These are phyloP conservation scores for Bovichtus variegatus DNA, from an alignment of 2,797 vertebrate species.

Conservation along the genomic window DNA sequence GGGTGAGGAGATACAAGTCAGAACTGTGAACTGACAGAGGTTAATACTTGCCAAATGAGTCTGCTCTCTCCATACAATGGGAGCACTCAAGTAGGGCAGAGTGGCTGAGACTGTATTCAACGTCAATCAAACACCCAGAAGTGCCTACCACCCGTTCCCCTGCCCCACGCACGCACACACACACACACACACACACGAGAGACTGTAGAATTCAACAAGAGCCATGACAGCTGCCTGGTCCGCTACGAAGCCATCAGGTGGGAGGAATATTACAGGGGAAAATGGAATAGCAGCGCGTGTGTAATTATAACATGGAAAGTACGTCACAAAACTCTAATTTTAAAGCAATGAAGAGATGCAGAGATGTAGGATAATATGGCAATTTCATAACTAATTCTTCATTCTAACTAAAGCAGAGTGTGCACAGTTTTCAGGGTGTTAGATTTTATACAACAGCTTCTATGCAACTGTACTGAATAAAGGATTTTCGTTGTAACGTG, in stretches of 20 bases:
- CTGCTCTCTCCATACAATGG: conserved; percentile 48
- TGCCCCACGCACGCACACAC: not conserved
- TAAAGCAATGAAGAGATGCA: conserved; percentile 14
- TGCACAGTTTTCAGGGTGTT: not conserved
- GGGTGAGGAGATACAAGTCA: conserved; percentile 47
- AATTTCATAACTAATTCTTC: not conserved
- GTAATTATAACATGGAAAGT: conserved; percentile 15
- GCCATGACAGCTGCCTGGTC: conserved; percentile 40
- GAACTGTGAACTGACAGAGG: conserved; percentile 52
- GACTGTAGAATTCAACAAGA: conserved; percentile 48
- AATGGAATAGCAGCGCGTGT: conserved; percentile 7
- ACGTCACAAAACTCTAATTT: conserved; percentile 14
- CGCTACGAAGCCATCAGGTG: conserved; percentile 36
- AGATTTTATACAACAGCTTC: not conserved
- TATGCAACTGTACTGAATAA: not conserved
- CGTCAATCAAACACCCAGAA: conserved; percentile 53
- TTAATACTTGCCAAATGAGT: conserved; percentile 72
- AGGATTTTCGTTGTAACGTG: not conserved
- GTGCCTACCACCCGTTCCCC: not conserved
- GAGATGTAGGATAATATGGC: not conserved
- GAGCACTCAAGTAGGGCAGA: conserved; percentile 55
- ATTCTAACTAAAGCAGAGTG: not conserved
- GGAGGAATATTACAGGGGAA: conserved; percentile 42
- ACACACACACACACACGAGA: not conserved
- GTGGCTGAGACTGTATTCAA: conserved; percentile 48